phyloP scores from a whole-genome alignment of 23 tunicate species.

The Trididemnum miniatum region DNA sequence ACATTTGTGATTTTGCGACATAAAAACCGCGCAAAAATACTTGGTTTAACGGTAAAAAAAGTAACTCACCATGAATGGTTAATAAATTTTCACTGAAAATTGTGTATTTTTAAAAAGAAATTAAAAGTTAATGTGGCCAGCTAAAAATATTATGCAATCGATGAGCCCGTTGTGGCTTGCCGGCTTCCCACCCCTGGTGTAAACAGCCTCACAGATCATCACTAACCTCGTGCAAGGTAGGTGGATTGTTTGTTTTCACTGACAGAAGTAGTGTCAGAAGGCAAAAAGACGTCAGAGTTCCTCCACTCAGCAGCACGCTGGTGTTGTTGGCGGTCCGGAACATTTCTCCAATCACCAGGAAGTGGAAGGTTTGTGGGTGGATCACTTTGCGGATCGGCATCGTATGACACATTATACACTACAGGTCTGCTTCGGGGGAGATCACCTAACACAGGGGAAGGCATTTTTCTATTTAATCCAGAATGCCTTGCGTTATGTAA shows the following conservation, averaged over 20 bases:
- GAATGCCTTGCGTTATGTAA: background rate
- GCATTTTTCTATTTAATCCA: background rate
- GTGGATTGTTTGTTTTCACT: background rate
- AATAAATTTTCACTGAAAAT: too few relatives aligned
- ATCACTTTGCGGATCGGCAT: too few relatives aligned
- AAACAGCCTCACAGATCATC: background rate
- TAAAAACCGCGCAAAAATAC: too few relatives aligned
- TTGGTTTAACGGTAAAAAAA: too few relatives aligned
- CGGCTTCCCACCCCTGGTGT: background rate
- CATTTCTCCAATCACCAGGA: background rate
- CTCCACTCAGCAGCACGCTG: background rate
- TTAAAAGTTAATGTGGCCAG: too few relatives aligned
- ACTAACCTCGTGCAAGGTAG: background rate
- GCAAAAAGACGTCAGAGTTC: constrained; percentile 10
- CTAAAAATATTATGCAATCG: too few relatives aligned
- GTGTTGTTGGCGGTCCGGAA: background rate
- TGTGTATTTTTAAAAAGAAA: too few relatives aligned
- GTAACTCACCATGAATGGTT: too few relatives aligned
- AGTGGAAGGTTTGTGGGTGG: background rate
- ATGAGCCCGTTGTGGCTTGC: too few relatives aligned
- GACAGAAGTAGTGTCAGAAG: background rate
- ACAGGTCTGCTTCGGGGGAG: too few relatives aligned
- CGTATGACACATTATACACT: too few relatives aligned
- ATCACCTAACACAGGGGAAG: background rate
- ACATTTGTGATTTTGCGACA: too few relatives aligned